Conservation (phyloP, 2,113 vertebrate species). For the Oncorhynchus masou region DNA sequence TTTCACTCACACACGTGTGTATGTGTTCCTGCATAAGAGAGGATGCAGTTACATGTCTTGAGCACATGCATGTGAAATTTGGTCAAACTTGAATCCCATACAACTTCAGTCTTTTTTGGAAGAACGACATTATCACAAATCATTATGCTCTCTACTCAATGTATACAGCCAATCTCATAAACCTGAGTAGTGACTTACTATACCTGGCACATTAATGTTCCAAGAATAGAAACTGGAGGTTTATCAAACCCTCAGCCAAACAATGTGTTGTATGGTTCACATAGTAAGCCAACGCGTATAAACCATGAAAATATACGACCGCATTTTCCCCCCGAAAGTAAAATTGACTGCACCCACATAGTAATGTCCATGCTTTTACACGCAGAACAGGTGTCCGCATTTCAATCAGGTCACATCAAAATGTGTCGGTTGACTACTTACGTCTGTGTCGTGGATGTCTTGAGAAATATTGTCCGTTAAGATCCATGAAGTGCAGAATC, state of each 20-base stretch:
- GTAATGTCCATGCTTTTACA: neutral
- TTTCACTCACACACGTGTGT: neutral
- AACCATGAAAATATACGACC: constrained; percentile 31
- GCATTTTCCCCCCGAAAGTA: constrained; percentile 28
- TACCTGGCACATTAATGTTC: neutral
- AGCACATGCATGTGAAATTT: neutral
- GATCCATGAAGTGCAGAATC: constrained; percentile 46
- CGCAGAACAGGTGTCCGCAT: neutral
- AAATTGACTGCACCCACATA: neutral
- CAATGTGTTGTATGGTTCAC: neutral
- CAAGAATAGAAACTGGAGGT: neutral
- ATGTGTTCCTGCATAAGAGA: neutral
- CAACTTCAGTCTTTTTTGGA: neutral
- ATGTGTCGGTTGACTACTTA: constrained; percentile 33
- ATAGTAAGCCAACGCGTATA: neutral
- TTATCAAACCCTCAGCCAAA: constrained; percentile 2
- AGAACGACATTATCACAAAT: neutral
- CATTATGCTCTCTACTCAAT: neutral
- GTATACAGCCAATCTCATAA: neutral
- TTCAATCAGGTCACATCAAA: neutral
- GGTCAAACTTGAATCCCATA: neutral
- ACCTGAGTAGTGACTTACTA: neutral
- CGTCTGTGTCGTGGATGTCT: constrained; percentile 26
- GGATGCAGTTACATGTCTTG: neutral
- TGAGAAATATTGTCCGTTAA: constrained; percentile 20